Evolutionary conservation across 2,888 invertebrate species (phyloP), one percentile per base, ranked within the genome.

Genomic region (Agrochola litura): DNA sequence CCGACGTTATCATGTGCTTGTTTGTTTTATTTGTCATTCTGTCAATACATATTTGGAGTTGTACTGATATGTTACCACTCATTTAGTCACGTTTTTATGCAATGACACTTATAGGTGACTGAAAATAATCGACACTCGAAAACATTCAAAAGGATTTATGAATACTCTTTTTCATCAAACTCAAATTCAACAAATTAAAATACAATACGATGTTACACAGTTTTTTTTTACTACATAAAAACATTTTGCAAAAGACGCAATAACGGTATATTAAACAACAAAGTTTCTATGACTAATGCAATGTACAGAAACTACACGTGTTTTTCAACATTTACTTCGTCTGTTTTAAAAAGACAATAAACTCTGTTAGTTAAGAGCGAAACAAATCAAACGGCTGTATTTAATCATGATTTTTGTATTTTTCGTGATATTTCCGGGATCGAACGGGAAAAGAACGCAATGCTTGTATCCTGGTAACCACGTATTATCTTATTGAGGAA

Each of bases 401-500:
- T 65, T 49, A 73, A 61, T 19, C n/a, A 64, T 67, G 9, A n/a
- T 83, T 73, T 74, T 61, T 63, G 56, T 61, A 30, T 63, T 63
- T 82, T 43, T 65, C n/a, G 56, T n/a, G 8, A 65, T 54, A 66
- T 75, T 60, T 74, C 68, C 68, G 79, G 86, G 46, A 52, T 52
- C 22, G 12, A 65, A 56, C 66, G 72, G 71, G 79, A 56, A 78
- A 78, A 52, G 68, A 60, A 67, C 70, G 70, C 65, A 60, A 65
- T 63, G 63, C 37, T 25, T 56, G 41, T 83, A 37, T 75, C 74
- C 83, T 76, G 71, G 65, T 70, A 30, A 30, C 52, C 79, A 65
- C 68, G 71, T 83, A 82, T 78, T 78, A 86, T 86, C 68, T 86
- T 43, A 79, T 84, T 84, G 86, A 84, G 84, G 84, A 83, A 84